These are phyloP conservation scores for Anoplolepis gracilipes DNA, from an alignment of 1,140 invertebrate species.

Conservation along the genomic window DNA sequence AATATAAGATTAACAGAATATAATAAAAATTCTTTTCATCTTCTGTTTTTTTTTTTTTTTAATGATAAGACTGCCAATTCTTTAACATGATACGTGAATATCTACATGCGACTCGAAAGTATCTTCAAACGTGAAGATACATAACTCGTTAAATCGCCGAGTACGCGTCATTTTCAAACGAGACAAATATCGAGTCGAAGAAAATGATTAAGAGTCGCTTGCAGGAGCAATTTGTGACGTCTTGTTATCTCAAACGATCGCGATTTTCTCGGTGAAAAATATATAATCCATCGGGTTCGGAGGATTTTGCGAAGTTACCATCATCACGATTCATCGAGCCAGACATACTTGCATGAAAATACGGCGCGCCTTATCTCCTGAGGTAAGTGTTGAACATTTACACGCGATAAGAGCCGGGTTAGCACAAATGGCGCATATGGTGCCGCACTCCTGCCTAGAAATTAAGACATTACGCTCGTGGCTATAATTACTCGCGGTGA, in stretches of 20 bases:
- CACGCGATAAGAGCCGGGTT: constrained; percentile 64
- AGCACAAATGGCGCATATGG: constrained; percentile 62
- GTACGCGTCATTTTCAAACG: neutral
- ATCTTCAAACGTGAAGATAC: too few relatives aligned
- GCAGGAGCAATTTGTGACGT: too few relatives aligned
- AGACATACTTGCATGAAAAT: constrained; percentile 18
- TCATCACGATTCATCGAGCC: constrained; percentile 36
- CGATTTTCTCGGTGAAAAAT: neutral
- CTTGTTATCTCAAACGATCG: neutral
- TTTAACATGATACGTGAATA: too few relatives aligned
- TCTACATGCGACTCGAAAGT: too few relatives aligned
- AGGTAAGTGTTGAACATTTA: constrained; percentile 67
- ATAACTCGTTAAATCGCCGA: too few relatives aligned
- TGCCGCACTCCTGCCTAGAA: constrained; percentile 7
- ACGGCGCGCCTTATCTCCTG: constrained; percentile 47
- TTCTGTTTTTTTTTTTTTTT: too few relatives aligned
- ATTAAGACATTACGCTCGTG: constrained; percentile 59
- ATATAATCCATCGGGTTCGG: neutral
- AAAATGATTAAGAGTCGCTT: neutral
- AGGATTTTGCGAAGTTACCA: neutral
- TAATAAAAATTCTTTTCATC: neutral
- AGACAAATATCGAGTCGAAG: neutral
- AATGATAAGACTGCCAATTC: too few relatives aligned
- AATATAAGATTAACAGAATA: too few relatives aligned
- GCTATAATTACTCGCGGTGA: constrained; percentile 38